Conservation (phyloP, 53 echinoderm and acorn worm genomes). For the Crossaster papposus region DNA sequence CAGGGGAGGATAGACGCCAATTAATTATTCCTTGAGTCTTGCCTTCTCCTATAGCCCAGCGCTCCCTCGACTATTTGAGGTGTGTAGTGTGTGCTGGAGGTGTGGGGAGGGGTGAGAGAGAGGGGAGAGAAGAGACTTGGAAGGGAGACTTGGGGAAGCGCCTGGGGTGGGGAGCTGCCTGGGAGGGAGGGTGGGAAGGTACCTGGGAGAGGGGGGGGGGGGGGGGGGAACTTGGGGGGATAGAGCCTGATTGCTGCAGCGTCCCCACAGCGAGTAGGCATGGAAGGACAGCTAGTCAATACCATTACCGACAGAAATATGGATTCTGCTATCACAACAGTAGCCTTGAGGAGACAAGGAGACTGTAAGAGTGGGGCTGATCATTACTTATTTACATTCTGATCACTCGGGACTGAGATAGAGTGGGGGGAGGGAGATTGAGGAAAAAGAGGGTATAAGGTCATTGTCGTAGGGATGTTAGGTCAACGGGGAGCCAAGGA, state of each 20-base stretch:
- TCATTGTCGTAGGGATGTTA: not conserved
- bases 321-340: constrained; percentile 59
- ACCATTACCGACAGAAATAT: constrained; percentile 64
- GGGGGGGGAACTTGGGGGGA: too few species aligned
- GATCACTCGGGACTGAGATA: constrained; percentile 7
- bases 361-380: not conserved
- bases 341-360: constrained; percentile 8
- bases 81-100: not conserved
- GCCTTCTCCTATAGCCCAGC: not conserved
- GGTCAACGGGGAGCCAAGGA: not conserved
- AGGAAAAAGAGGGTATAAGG: too few species aligned
- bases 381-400: not conserved
- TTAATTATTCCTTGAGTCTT: constrained; percentile 50
- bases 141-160: too few species aligned
- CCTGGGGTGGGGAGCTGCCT: too few species aligned
- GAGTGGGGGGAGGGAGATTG: not conserved
- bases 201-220: not conserved
- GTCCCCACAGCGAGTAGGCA: constrained; percentile 2
- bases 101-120: too few species aligned
- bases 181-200: too few species aligned
- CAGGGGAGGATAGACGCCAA: not conserved
- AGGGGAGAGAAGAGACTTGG: too few species aligned
- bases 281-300: constrained; percentile 38
- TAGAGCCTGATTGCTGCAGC: not conserved
- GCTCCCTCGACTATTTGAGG: not conserved